Conservation (phyloP, 2,888 invertebrate species). For the Tanytarsus gracilentus region DNA sequence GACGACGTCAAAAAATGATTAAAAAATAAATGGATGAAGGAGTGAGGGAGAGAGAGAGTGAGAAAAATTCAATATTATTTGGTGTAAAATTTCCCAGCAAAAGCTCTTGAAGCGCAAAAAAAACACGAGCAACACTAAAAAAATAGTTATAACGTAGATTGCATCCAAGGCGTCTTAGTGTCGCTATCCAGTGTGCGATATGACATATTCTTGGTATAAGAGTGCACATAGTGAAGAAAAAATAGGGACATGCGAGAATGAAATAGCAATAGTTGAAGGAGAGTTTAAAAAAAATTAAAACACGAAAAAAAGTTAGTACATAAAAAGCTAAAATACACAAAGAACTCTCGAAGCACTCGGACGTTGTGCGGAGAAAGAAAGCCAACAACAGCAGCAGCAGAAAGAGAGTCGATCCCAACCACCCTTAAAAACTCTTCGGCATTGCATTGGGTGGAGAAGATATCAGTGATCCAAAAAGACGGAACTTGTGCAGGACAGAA, state of each 20-base stretch:
- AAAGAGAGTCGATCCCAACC: constrained; percentile 1
- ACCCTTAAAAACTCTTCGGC: constrained; percentile 2
- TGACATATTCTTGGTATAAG: constrained; percentile 22
- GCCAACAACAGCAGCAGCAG: constrained; percentile 1
- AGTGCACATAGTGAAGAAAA: neutral
- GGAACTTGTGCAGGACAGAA: constrained; percentile 7
- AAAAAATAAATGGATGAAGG: constrained; percentile 28
- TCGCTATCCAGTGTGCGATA: constrained; percentile 28
- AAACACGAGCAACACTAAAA: constrained; percentile 1
- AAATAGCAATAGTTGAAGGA: constrained; percentile 21
- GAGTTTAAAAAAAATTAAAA: constrained; percentile 13
- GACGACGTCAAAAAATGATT: constrained; percentile 29
- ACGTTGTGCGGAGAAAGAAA: neutral
- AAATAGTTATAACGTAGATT: constrained; percentile 23
- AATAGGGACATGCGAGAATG: too few relatives aligned
- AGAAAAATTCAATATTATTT: constrained; percentile 27
- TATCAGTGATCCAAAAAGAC: constrained; percentile 21
- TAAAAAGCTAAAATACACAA: constrained; percentile 17
- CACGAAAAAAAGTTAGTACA: constrained; percentile 6
- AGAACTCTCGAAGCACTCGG: constrained; percentile 8
- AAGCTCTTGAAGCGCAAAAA: constrained; percentile 12
- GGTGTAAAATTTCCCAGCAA: constrained; percentile 27
- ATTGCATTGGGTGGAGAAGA: too few relatives aligned
- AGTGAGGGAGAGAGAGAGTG: too few relatives aligned
- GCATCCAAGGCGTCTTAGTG: constrained; percentile 28